phyloP scores from a whole-genome alignment of 1,140 invertebrate genomes.

The Meteorus sp. region DNA sequence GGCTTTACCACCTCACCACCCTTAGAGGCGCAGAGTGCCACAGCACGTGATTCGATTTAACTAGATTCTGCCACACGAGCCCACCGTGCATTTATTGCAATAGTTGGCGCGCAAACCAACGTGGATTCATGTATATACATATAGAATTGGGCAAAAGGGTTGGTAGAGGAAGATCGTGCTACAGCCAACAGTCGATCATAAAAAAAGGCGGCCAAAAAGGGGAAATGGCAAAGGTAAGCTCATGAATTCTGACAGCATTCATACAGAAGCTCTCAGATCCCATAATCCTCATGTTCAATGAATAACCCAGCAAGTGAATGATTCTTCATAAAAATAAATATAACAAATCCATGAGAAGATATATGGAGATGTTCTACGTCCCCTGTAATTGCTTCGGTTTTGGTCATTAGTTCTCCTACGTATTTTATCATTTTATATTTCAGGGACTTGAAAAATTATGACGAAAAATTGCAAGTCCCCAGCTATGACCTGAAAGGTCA shows the following conservation, averaged over 20 bases:
- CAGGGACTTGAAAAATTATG: too few species aligned
- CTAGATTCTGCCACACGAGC: constrained; percentile 19
- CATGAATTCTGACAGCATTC: constrained; percentile 24
- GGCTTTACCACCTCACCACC: constrained; percentile 1
- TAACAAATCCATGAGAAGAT: not conserved
- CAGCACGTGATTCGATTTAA: too few species aligned
- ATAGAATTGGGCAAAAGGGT: not conserved
- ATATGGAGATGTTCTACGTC: too few species aligned
- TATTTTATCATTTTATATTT: too few species aligned
- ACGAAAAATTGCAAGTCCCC: too few species aligned
- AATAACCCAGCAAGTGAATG: constrained; percentile 1
- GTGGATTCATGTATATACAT: not conserved
- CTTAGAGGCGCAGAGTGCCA: too few species aligned
- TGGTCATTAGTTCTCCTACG: too few species aligned
- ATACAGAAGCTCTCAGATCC: constrained; percentile 13
- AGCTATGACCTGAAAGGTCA: too few species aligned
- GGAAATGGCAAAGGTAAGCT: not conserved
- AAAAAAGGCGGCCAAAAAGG: too few species aligned
- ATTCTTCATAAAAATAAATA: not conserved
- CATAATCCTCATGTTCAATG: constrained; percentile 25
- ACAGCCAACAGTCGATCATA: not conserved
- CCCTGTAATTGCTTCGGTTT: too few species aligned
- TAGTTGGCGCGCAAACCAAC: constrained; percentile 7
- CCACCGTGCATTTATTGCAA: constrained; percentile 24
- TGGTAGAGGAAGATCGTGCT: not conserved